A percentile compares a stretch with the other conserved stretches of the same genome.
Evolutionary conservation across 2,888 invertebrate genomes (phyloP).

Genomic region (Iphiclides podalirius): DNA sequence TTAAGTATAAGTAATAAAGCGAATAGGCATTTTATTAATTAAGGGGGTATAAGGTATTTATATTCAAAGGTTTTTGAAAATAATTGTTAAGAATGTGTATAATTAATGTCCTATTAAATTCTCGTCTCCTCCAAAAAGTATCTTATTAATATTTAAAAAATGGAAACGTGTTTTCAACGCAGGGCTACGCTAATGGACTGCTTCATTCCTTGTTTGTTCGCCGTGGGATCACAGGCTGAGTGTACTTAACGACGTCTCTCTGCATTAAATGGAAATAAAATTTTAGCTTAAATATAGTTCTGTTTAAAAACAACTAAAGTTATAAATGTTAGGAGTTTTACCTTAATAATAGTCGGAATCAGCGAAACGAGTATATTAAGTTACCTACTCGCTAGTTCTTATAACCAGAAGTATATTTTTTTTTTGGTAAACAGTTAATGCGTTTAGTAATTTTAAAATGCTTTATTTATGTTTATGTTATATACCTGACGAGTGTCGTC

Average conservation of each 20-base stretch:
- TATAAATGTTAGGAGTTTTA: too few relatives aligned
- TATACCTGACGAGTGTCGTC: too few relatives aligned
- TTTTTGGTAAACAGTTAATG: too few relatives aligned
- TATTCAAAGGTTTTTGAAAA: too few relatives aligned
- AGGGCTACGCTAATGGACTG: constrained; percentile 51
- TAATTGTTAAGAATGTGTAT: constrained; percentile 1
- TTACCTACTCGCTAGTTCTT: too few relatives aligned
- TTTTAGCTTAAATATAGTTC: constrained; percentile 5
- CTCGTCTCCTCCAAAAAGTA: neutral
- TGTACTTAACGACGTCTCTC: constrained; percentile 38
- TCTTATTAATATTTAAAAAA: constrained; percentile 31
- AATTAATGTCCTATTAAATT: constrained; percentile 2
- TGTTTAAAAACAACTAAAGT: neutral
- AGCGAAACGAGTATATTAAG: too few relatives aligned
- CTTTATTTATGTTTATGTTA: neutral
- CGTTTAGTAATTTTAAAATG: neutral
- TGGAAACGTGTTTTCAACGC: constrained; percentile 38
- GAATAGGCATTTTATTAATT: too few relatives aligned
- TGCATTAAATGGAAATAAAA: constrained; percentile 31
- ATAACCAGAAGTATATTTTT: too few relatives aligned
- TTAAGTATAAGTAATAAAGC: too few relatives aligned
- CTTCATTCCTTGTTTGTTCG: constrained; percentile 49
- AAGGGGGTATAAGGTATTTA: too few relatives aligned
- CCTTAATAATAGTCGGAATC: too few relatives aligned
- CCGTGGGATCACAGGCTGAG: constrained; percentile 40